Evolutionary conservation across 2,888 invertebrate species (phyloP), one percentile per base, ranked within the genome.

Genomic region (Diplazon laetatorius): DNA sequence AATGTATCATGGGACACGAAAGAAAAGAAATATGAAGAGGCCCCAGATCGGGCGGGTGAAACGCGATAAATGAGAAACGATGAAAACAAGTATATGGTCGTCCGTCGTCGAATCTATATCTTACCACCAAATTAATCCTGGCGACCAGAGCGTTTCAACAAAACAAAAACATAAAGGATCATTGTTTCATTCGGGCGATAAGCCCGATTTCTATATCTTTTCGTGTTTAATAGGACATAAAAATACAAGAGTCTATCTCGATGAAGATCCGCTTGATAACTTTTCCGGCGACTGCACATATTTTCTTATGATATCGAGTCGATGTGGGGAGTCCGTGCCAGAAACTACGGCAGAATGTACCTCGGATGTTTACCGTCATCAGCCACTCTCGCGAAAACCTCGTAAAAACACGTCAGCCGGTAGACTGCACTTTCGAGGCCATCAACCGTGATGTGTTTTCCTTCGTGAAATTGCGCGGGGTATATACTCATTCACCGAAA

Each of bases 401-500:
- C 18, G 16, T 57, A 18, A 57, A 57, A 16, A 57, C 14, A 10
- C n/a, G 18, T 25, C 48, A n/a, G 16, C 6, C 35, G 14, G 57
- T 14, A 22, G 12, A 10, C 12, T n/a, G 14, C 52, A 52, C 25
- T 30, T 0, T 25, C 14, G 14, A 25, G 30, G 25, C n/a, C 30
- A 52, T 52, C 52, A 52, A 30, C 52, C 6, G 25, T 14, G n/a
- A 30, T 20, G 10, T 30, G 55, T 16, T 5, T 37, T 57, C 14
- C 16, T 8, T 16, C 16, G 25, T 57, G 10, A 57, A 57, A 37
- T 14, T 37, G 57, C 52, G 37, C 10, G 35, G 35, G 18, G n/a
- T n/a, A n/a, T n/a, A 55, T 57, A 16, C 18, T 57, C 37, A 57
- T 37, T 3, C 30, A 37, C 35, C 10, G 16, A 57, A 37, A 16